Conservation (phyloP, 2,113 vertebrate genomes). For the Pterocles orientalis region DNA sequence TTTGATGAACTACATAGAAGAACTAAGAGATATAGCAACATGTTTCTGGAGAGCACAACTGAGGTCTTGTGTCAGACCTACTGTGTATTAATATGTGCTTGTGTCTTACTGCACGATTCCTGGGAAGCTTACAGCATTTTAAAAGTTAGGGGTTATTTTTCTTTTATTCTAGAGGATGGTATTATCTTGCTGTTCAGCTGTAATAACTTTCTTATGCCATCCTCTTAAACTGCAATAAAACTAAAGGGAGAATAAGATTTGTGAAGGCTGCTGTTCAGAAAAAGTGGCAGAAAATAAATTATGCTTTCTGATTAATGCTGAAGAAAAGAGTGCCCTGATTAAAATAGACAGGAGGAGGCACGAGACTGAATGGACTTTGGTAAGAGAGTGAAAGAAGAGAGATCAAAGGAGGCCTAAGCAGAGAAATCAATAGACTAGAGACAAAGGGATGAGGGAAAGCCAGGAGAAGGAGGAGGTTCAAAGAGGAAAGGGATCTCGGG, state of each 20-base stretch:
- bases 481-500: neutral
- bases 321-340: slow-evolving; percentile 32
- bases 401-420: slow-evolving; percentile 26
- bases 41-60: neutral
- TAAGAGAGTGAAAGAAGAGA: slow-evolving; percentile 20
- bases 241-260: neutral
- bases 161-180: neutral
- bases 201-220: neutral
- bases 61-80: neutral
- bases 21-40: neutral
- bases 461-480: neutral
- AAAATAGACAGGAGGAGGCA: slow-evolving; percentile 36
- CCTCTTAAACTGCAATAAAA: slow-evolving; percentile 18
- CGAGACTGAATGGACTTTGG: neutral
- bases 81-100: neutral
- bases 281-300: slow-evolving; percentile 11
- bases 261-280: neutral
- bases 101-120: neutral
- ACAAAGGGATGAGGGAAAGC: neutral
- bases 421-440: neutral
- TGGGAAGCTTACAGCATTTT: neutral
- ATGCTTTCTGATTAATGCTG: slow-evolving; percentile 28
- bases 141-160: neutral
- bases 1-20: neutral
- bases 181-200: neutral